Percentiles rank a stretch among this genome's conserved stretches.
Evolutionary conservation across 2,113 vertebrate species (phyloP).

Genomic region (Malaclemys terrapin): DNA sequence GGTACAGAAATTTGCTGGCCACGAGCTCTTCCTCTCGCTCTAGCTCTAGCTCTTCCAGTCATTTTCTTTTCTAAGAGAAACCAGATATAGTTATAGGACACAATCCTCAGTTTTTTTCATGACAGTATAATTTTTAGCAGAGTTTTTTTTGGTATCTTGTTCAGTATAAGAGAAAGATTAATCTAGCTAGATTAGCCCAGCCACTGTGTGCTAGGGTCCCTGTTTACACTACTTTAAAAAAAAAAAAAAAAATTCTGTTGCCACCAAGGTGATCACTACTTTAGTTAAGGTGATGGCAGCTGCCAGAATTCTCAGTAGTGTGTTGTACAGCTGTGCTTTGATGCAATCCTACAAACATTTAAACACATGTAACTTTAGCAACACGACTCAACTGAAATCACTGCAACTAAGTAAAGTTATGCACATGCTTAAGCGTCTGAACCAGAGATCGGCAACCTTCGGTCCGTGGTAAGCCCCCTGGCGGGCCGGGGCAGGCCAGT

Average conservation of each 20-base stretch:
- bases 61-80: constrained; percentile 69
- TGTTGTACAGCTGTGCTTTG: neutral
- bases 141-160: fast-evolving
- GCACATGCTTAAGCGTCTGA: neutral
- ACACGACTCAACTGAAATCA: neutral
- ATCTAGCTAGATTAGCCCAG: neutral
- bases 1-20: constrained; percentile 67
- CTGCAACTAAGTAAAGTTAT: neutral
- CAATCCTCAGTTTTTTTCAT: neutral
- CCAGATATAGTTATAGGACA: neutral
- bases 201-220: neutral
- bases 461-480: no score
- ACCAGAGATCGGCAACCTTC: no score
- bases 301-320: neutral
- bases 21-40: constrained; percentile 85
- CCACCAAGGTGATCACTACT: neutral
- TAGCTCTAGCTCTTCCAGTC: constrained; percentile 87
- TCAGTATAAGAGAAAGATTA: neutral
- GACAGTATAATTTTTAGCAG: fast-evolving
- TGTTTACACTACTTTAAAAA: neutral
- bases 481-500: no score
- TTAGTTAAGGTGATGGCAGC: neutral
- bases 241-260: neutral
- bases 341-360: neutral
- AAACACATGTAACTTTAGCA: neutral